Percentiles rank a stretch among this genome's conserved stretches.
Evolutionary conservation across 2,113 vertebrate genomes (phyloP).

Genomic region (Caloenas nicobarica): DNA sequence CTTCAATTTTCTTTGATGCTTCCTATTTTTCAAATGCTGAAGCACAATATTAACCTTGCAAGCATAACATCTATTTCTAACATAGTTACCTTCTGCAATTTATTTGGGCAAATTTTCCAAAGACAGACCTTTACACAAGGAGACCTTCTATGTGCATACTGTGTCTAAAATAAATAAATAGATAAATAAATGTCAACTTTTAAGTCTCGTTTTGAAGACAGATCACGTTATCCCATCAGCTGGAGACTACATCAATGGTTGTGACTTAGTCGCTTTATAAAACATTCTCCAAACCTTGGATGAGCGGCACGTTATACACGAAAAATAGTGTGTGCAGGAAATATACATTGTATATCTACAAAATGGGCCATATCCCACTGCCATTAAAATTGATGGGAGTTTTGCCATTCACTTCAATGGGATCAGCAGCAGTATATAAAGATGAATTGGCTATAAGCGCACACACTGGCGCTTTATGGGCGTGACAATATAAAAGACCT

Average conservation of each 20-base stretch:
- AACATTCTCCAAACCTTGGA: not conserved
- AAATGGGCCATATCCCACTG: conserved; percentile 52
- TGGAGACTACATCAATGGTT: not conserved
- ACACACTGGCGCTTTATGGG: conserved; percentile 44
- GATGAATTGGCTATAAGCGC: conserved; percentile 50
- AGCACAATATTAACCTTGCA: conserved; percentile 16
- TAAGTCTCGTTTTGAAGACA: not conserved
- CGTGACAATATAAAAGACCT: conserved; percentile 53
- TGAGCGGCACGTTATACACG: not conserved
- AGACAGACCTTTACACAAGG: not conserved
- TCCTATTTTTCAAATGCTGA: not conserved
- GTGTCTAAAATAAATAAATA: not conserved
- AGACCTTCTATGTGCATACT: rapidly evolving
- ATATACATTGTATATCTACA: conserved; percentile 51
- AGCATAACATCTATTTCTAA: not conserved
- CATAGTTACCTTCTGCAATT: not conserved
- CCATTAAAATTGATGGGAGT: conserved; percentile 57
- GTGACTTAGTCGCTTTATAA: not conserved
- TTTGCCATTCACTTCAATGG: conserved; percentile 45
- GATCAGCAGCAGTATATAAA: conserved; percentile 55
- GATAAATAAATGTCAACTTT: not conserved
- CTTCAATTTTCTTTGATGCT: conserved; percentile 23
- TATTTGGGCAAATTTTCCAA: not conserved
- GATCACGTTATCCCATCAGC: not conserved
- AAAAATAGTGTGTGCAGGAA: not conserved